Evolutionary conservation across 2,113 vertebrate genomes (phyloP), one percentile per base, ranked within the genome.

Genomic region (Cyprinodon tularosa): DNA sequence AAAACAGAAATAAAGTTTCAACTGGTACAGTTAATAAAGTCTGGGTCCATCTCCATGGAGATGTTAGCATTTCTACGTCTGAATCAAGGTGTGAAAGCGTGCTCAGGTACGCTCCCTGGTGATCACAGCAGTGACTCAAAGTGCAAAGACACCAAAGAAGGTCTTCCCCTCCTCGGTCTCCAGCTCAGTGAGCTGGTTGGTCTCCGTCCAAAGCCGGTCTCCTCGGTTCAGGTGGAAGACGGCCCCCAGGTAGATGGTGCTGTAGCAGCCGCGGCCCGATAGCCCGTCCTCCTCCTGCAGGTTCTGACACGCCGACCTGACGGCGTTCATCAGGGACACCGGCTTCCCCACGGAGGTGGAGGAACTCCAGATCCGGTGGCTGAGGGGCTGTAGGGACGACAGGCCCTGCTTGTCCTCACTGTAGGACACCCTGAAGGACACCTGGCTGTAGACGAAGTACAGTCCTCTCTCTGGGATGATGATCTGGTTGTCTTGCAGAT

Each of bases 391-490:
- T 9, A 64, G 57, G 37, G 3, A 47, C 3, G 62, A 36, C 1
- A 14, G 70, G 0, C 9, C 38, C 0, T 1, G 3, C 0, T 59
- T 53, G 1, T 64, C 65, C 3, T 0, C 36, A 2, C n/a, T 38
- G 66, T 93, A 94, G 71, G 63, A 75, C 13, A 93, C 79, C 4
- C 75, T 71, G 84, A 93, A 95, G 2, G 93, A 94, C 0, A 86
- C 93, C 86, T 95, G 94, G 80, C 91, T 94, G 90, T 95, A 95
- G 77, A 95, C 89, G 3, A 95, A 95, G 91, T 93, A 95, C 3
- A 93, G 87, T 53, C 94, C 94, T 0, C 47, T 69, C 0, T 69
- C 57, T 0, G 92, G 92, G 78, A 95, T 87, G 1, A 78, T 1
- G 63, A 95, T 93, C 50, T 84, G 0, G 67, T 94, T 94, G 2